phyloP scores from a whole-genome alignment of 2,888 invertebrate genomes.

The Dasysyrphus albostriatus region DNA sequence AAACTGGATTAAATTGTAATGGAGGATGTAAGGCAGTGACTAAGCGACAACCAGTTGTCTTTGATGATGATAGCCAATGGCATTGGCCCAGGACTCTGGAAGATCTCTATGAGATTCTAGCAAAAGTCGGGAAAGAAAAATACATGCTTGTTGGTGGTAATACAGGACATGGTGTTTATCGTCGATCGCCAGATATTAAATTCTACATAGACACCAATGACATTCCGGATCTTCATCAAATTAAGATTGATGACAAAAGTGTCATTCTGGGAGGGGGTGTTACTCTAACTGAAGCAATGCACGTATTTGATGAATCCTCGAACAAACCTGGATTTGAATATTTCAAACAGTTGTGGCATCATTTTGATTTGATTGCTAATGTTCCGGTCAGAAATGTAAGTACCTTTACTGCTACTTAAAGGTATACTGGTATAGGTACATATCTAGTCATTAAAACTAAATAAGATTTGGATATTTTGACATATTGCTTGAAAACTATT shows the following conservation, averaged over 20 bases:
- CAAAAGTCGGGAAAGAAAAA: slow-evolving; percentile 81
- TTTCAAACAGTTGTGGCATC: slow-evolving; percentile 84
- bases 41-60: slow-evolving; percentile 54
- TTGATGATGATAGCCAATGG: slow-evolving; percentile 80
- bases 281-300: slow-evolving; percentile 85
- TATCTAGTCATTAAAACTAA: too few relatives aligned
- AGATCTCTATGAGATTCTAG: slow-evolving; percentile 78
- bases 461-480: too few relatives aligned
- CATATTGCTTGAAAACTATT: too few relatives aligned
- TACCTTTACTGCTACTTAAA: slow-evolving; percentile 54
- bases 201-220: slow-evolving; percentile 87
- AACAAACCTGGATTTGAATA: slow-evolving; percentile 85
- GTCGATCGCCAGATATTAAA: slow-evolving; percentile 81
- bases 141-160: slow-evolving; percentile 90
- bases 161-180: slow-evolving; percentile 88
- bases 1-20: slow-evolving; percentile 82
- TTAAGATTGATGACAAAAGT: neutral
- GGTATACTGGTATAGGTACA: too few relatives aligned
- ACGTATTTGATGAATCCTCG: slow-evolving; percentile 83
- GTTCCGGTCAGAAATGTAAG: slow-evolving; percentile 88
- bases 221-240: slow-evolving; percentile 85
- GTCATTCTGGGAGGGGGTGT: slow-evolving; percentile 82
- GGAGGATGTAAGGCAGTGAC: slow-evolving; percentile 79
- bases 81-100: slow-evolving; percentile 79
- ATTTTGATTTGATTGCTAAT: slow-evolving; percentile 88